These are phyloP conservation scores for Lacerta bilineata DNA, from an alignment of 2,797 vertebrate species.

Conservation along the genomic window DNA sequence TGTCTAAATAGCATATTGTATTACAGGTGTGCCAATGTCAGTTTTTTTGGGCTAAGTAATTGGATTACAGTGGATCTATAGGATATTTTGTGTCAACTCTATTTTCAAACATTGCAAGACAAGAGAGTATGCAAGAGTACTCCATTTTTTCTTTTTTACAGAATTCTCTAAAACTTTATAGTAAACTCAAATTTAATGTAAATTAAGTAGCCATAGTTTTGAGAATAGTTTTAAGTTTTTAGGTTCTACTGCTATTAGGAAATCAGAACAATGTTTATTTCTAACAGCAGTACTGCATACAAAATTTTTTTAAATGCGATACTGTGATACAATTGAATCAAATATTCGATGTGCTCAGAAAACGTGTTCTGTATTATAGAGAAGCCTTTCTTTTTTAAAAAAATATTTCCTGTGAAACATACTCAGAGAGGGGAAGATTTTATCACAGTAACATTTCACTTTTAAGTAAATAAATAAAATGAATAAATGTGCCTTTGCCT, in stretches of 20 bases:
- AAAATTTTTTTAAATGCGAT: not conserved
- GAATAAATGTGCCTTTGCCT: not conserved
- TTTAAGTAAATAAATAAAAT: not conserved
- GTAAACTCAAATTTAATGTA: not conserved
- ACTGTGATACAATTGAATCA: not conserved
- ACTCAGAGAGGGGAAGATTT: not conserved
- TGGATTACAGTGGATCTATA: no score
- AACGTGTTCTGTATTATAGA: not conserved
- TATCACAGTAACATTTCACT: not conserved
- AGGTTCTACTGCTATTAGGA: constrained; percentile 14
- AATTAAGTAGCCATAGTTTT: constrained; percentile 1
- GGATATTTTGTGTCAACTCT: not conserved
- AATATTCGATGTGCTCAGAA: not conserved
- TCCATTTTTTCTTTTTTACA: not conserved
- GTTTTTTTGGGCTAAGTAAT: not conserved
- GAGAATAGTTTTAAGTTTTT: not conserved
- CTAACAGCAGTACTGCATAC: not conserved
- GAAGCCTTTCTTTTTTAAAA: accelerated
- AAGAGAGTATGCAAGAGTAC: not conserved
- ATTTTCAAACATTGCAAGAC: not conserved
- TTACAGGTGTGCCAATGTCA: not conserved
- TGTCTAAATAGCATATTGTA: not conserved
- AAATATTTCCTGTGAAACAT: not conserved
- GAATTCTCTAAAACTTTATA: not conserved
- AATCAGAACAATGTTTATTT: constrained; percentile 3